Evolutionary conservation across 2,888 invertebrate species (phyloP).

Genomic region (Hedya salicella): DNA sequence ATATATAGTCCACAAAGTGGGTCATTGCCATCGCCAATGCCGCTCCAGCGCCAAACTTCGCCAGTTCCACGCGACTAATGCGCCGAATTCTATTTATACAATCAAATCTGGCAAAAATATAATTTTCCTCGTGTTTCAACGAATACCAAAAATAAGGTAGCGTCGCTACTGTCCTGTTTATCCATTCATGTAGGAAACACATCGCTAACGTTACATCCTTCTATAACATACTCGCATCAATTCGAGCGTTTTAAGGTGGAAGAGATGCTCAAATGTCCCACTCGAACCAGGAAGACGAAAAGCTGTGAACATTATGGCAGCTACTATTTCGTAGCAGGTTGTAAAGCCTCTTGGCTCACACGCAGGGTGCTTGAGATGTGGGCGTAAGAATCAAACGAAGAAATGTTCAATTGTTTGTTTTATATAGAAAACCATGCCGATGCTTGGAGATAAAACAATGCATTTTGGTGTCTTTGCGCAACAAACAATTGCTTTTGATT

Average conservation of each 20-base stretch:
- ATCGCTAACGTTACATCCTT: no score
- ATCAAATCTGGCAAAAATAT: conserved; percentile 14
- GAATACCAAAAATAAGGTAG: neutral
- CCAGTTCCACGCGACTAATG: conserved; percentile 25
- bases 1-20: conserved; percentile 26
- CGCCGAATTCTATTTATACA: conserved; percentile 28
- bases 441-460: neutral
- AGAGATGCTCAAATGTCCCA: no score
- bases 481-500: neutral
- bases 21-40: conserved; percentile 31
- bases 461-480: neutral
- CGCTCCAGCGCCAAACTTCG: conserved; percentile 29
- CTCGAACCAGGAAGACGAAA: no score
- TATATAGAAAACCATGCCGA: neutral
- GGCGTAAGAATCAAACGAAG: neutral
- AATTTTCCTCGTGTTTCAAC: neutral
- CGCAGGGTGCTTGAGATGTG: neutral
- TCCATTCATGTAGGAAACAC: no score
- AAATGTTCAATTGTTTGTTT: neutral
- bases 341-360: neutral
- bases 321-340: neutral
- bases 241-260: no score
- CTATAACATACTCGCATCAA: no score
- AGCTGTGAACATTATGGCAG: neutral
- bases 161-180: no score